Base-by-base conservation (phyloP, 1,140 invertebrate genomes). In the Zaprionus lachaisei region DNA sequence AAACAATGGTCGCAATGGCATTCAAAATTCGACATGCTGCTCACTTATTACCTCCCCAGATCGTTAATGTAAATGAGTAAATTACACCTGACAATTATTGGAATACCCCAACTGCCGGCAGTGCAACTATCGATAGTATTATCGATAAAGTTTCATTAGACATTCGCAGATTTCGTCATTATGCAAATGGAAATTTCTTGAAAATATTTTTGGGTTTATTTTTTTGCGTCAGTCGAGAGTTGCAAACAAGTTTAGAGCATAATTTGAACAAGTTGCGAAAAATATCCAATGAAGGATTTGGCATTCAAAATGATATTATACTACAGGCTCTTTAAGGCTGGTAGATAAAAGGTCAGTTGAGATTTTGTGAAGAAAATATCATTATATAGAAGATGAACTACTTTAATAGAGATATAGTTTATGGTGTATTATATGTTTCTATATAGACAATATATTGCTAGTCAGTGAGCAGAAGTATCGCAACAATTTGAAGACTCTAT, bases 1-100 rank as follows among this genome's bases (percentile, higher is more conserved):
- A 56, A 31, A 56, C 24, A 56, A 51, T 51, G 24, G 11, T 51
- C 22, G 17, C 47, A 51, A 22, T 51, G 47, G 47, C 47, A 51
- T 51, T 51, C 22, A 51, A 51, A 24, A 51, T 51, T 20, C 11
- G 47, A 20, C 41, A 47, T 47, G 41, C 17, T 12, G 47, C 47
- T 24, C 47, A 51, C 11, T 51, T 51, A 51, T 51, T 20, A 14
- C 47, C 17, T 20, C 11, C 20, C 20, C 20, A 24, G 20, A 51
- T 51, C 11, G 47, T 22, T 24, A 51, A 51, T 51, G 47, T n/a
- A 51, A 51, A 51, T 51, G 11, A 51, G 11, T 22, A 24, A 22
- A 51, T 24, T 51, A 51, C 20, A 51, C n/a, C 7, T 20, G 47
- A 22, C 7, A 49, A 20, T 22, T 49, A 49, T 20, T 49, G 17